Evolutionary conservation across 2,888 invertebrate species (phyloP).

Genomic region (Nomada ferruginata): DNA sequence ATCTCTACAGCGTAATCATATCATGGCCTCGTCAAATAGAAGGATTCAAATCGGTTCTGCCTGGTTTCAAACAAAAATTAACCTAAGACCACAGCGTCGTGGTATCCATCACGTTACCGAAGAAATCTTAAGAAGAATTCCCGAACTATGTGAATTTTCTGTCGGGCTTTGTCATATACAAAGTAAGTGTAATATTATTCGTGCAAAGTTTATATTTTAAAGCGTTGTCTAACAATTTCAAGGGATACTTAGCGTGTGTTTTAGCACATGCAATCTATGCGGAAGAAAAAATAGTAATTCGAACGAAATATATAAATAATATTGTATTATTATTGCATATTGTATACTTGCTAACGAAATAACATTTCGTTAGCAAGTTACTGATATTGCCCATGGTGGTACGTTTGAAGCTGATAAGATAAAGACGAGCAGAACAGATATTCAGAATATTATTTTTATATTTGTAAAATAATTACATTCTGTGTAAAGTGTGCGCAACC

Average conservation of each 20-base stretch:
- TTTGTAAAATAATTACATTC: too few relatives aligned
- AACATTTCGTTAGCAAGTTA: too few relatives aligned
- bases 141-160: conserved; percentile 96
- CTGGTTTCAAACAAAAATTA: conserved; percentile 99
- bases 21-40: conserved; percentile 92
- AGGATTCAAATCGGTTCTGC: conserved; percentile 98
- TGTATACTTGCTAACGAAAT: background rate
- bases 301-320: background rate
- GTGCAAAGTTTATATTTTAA: background rate
- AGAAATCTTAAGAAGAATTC: conserved; percentile 97
- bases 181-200: conserved; percentile 89
- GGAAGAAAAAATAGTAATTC: background rate
- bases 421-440: background rate
- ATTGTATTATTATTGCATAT: background rate
- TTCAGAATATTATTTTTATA: too few relatives aligned
- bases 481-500: too few relatives aligned
- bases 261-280: background rate
- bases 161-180: conserved; percentile 98
- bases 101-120: conserved; percentile 99
- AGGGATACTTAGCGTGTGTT: background rate
- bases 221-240: background rate
- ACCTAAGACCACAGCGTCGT: conserved; percentile 97
- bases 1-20: conserved; percentile 58
- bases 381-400: background rate
- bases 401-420: background rate